Percentiles rank a stretch among this genome's conserved stretches.
Evolutionary conservation across 2,888 invertebrate species (phyloP).

Genomic region (Tachina grossa): DNA sequence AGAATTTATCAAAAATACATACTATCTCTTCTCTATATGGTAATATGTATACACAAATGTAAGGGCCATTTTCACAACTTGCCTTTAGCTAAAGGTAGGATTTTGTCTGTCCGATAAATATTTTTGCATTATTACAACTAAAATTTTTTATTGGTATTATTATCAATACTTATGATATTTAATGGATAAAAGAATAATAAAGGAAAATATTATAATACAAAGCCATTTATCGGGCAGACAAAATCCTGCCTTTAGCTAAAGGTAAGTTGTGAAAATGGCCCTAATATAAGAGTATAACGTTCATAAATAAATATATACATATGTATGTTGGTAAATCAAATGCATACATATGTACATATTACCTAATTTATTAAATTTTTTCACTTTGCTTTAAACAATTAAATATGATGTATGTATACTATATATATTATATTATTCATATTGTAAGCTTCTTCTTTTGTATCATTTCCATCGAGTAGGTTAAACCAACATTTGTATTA

Average conservation of each 20-base stretch:
- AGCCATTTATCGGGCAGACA: too few relatives aligned
- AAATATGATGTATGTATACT: constrained; percentile 48
- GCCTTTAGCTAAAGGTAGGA: too few relatives aligned
- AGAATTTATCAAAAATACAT: constrained; percentile 44
- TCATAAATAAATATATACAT: not conserved
- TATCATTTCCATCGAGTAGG: constrained; percentile 34
- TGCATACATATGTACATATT: constrained; percentile 13
- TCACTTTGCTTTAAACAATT: constrained; percentile 15
- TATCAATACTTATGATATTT: too few relatives aligned
- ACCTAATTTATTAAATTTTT: constrained; percentile 2
- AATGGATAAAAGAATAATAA: too few relatives aligned
- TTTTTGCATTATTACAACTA: too few relatives aligned
- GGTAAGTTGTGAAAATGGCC: too few relatives aligned
- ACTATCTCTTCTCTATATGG: not conserved
- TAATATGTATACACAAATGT: too few relatives aligned
- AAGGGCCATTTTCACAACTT: too few relatives aligned
- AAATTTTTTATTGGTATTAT: too few relatives aligned
- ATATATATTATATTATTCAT: constrained; percentile 26
- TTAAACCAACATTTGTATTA: constrained; percentile 66
- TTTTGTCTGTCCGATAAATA: too few relatives aligned
- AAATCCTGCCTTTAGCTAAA: too few relatives aligned
- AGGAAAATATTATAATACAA: too few relatives aligned
- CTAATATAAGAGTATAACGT: constrained; percentile 6
- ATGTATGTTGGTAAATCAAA: constrained; percentile 27
- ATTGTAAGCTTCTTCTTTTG: constrained; percentile 30